Percentiles rank a stretch among this genome's conserved stretches.
Conservation (phyloP, 2,113 vertebrate species). For the Daubentonia madagascariensis region DNA sequence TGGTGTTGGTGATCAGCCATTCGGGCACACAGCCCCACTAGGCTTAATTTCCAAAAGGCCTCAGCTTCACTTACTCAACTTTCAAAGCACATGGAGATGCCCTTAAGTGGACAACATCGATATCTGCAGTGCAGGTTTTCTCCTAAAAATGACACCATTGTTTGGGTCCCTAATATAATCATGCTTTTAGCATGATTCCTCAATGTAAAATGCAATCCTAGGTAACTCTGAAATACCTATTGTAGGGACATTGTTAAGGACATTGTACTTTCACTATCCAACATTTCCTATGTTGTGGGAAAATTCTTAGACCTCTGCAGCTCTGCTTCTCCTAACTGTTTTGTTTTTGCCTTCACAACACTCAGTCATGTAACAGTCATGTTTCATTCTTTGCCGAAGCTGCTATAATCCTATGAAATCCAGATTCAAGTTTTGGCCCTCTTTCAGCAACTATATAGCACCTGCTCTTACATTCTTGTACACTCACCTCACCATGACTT, state of each 20-base stretch:
- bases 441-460: neutral
- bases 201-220: neutral
- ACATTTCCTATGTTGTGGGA: neutral
- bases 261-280: neutral
- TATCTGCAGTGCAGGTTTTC: neutral
- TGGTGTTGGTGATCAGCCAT: neutral
- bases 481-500: neutral
- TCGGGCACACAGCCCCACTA: neutral
- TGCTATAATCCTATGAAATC: neutral
- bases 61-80: neutral
- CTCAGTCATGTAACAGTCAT: neutral
- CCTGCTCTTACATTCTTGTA: neutral
- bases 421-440: neutral
- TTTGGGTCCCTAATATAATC: neutral
- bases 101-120: neutral
- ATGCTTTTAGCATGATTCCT: neutral
- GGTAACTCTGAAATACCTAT: neutral
- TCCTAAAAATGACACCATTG: neutral
- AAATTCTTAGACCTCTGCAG: neutral
- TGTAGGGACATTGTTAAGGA: neutral
- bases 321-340: neutral
- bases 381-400: neutral
- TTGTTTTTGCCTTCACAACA: neutral
- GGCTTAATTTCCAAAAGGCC: neutral
- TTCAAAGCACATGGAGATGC: neutral